phyloP scores from a whole-genome alignment of 2,888 invertebrate genomes.

The Drosophila greeni region DNA sequence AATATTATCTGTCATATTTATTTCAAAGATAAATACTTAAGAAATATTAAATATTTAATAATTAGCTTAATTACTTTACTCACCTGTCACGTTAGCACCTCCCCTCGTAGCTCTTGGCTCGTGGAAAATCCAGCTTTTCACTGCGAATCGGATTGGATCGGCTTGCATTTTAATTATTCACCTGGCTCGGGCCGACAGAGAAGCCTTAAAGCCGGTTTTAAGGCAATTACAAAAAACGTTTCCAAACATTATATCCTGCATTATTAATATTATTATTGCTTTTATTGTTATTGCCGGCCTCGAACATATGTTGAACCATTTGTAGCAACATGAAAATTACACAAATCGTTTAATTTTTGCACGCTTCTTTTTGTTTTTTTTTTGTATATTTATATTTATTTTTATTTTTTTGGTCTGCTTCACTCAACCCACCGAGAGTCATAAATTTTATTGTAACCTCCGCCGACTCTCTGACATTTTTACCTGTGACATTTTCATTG shows the following conservation, averaged over 20 bases:
- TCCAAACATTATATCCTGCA: conserved; percentile 29
- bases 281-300: conserved; percentile 45
- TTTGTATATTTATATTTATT: conserved; percentile 12
- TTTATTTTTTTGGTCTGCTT: conserved; percentile 15
- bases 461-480: conserved; percentile 56
- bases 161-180: conserved; percentile 32
- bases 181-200: background rate
- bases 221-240: conserved; percentile 58
- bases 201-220: conserved; percentile 57
- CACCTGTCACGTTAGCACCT: background rate
- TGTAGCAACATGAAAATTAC: conserved; percentile 73
- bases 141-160: conserved; percentile 2
- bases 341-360: conserved; percentile 74
- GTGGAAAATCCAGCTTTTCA: conserved; percentile 8
- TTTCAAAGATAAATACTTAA: no score
- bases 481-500: conserved; percentile 72
- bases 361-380: conserved; percentile 30
- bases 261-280: conserved; percentile 46
- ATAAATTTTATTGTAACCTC: conserved; percentile 59
- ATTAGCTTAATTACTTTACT: background rate
- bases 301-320: conserved; percentile 70
- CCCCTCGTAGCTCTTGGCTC: no score
- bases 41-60: background rate
- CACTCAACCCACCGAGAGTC: conserved; percentile 46
- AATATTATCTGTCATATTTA: no score